A percentile compares a stretch with the other conserved stretches of the same genome.
Evolutionary conservation across 2,888 invertebrate genomes (phyloP).

Genomic region (Homarus gammarus): DNA sequence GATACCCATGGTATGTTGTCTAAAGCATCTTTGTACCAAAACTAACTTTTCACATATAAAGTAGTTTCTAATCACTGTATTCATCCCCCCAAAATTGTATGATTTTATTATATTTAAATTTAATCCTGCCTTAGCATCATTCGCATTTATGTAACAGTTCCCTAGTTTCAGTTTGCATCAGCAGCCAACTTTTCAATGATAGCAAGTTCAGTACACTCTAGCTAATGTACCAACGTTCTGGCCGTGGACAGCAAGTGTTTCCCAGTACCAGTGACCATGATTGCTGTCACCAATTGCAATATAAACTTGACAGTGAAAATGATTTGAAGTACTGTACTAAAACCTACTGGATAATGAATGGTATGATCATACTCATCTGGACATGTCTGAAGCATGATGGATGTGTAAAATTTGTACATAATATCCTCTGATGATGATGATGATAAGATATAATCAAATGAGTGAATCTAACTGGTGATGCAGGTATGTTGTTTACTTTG

Average conservation of each 20-base stretch:
- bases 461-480: slow-evolving; percentile 24
- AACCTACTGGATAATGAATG: slow-evolving; percentile 36
- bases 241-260: background rate
- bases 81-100: too few relatives aligned
- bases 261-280: background rate
- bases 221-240: background rate
- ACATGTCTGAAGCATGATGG: slow-evolving; percentile 45
- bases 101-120: too few relatives aligned
- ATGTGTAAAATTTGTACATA: slow-evolving; percentile 63
- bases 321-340: slow-evolving; percentile 20
- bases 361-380: slow-evolving; percentile 27
- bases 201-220: background rate
- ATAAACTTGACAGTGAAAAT: slow-evolving; percentile 20
- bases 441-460: slow-evolving; percentile 24
- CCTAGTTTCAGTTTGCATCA: too few relatives aligned
- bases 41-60: too few relatives aligned
- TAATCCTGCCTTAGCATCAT: background rate
- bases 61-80: too few relatives aligned
- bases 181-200: background rate
- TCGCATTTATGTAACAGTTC: too few relatives aligned
- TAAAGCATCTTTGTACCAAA: too few relatives aligned
- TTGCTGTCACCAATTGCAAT: background rate
- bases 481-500: slow-evolving; percentile 39
- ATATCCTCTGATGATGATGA: slow-evolving; percentile 53
- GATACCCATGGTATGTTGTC: too few relatives aligned